A percentile compares a stretch with the other conserved stretches of the same genome.
Conservation (phyloP, 1,140 invertebrate species). For the Dryas iulia region DNA sequence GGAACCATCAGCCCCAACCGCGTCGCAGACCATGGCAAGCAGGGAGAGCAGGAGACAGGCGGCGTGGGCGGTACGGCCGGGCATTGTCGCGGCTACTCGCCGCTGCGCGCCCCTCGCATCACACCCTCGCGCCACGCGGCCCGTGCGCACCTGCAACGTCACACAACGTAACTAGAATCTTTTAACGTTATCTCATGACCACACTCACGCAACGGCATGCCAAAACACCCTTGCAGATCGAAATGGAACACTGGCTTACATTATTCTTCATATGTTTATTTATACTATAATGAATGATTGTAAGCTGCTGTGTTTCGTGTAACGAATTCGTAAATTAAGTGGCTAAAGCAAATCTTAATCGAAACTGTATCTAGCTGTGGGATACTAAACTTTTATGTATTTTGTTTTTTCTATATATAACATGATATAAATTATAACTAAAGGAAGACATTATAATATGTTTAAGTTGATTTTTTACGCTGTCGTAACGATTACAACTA, state of each 20-base stretch:
- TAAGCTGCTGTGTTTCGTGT: slow-evolving; percentile 22
- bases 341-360: neutral
- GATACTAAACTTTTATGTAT: neutral
- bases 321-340: slow-evolving; percentile 13
- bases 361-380: neutral
- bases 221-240: slow-evolving; percentile 17
- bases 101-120: slow-evolving; percentile 65
- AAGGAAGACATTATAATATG: too few species aligned
- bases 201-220: slow-evolving; percentile 24
- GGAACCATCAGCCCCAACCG: slow-evolving; percentile 37
- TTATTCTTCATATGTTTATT: slow-evolving; percentile 31
- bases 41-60: slow-evolving; percentile 44
- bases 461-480: too few species aligned
- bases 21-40: slow-evolving; percentile 42
- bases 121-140: slow-evolving; percentile 64
- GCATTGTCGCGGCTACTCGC: slow-evolving; percentile 71
- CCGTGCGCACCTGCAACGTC: slow-evolving; percentile 52
- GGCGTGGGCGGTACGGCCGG: slow-evolving; percentile 53
- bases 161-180: slow-evolving; percentile 26
- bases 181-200: slow-evolving; percentile 33
- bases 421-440: too few species aligned
- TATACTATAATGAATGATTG: slow-evolving; percentile 22
- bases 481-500: too few species aligned
- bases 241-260: slow-evolving; percentile 18
- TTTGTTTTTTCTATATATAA: too few species aligned